phyloP scores from a whole-genome alignment of 2,797 vertebrate species.

The Spheniscus humboldti region DNA sequence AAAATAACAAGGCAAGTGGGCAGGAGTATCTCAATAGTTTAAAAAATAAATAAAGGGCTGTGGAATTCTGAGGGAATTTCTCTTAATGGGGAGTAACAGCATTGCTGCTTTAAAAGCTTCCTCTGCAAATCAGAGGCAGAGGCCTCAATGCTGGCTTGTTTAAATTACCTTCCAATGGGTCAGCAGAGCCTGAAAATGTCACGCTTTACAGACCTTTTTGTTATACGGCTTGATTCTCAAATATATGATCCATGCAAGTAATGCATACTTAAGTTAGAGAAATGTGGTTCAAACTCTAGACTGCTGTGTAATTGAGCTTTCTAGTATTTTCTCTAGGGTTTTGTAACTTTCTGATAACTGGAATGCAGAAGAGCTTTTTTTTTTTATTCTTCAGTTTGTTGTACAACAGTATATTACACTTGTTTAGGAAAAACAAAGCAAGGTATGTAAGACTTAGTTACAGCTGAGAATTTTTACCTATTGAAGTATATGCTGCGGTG shows the following conservation, averaged over 20 bases:
- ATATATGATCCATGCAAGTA: slow-evolving; percentile 3
- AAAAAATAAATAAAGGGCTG: not conserved
- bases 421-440: not conserved
- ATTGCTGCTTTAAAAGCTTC: not conserved
- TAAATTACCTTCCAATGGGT: not conserved
- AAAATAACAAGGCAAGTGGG: not conserved
- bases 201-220: not conserved
- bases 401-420: not conserved
- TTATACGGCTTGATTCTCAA: not conserved
- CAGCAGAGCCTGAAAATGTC: slow-evolving; percentile 9
- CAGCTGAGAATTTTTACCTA: not conserved
- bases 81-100: not conserved
- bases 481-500: not conserved
- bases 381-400: not conserved
- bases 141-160: not conserved
- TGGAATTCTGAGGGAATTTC: not conserved
- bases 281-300: not conserved
- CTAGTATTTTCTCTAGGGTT: not conserved
- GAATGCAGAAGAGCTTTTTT: not conserved
- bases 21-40: not conserved
- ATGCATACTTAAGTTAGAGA: not conserved
- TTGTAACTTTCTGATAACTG: not conserved
- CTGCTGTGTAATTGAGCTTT: not conserved
- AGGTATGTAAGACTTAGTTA: not conserved
- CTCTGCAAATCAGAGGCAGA: not conserved